Evolutionary conservation across 2,113 vertebrate genomes (phyloP).

Genomic region (Callionymus lyra): DNA sequence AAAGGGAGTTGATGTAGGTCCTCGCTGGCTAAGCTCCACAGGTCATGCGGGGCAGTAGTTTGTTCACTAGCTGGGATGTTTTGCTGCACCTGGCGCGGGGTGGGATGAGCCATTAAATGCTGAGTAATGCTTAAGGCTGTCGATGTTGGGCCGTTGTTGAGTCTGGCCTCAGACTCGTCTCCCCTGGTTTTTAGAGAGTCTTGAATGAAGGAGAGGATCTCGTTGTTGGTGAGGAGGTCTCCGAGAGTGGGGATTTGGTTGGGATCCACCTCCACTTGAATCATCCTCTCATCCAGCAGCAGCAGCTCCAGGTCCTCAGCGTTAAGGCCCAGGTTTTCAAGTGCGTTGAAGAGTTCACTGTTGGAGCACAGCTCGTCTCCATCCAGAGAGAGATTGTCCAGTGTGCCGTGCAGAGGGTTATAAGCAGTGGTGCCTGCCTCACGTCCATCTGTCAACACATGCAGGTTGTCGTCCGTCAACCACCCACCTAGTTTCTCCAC

Average conservation of each 20-base stretch:
- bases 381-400: slow-evolving; percentile 63
- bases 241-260: slow-evolving; percentile 32
- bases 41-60: slow-evolving; percentile 1
- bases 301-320: slow-evolving; percentile 71
- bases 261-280: slow-evolving; percentile 60
- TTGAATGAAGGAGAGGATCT: slow-evolving; percentile 64
- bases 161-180: neutral
- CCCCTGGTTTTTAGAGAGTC: slow-evolving; percentile 22
- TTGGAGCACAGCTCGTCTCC: slow-evolving; percentile 62
- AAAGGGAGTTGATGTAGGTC: neutral
- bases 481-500: slow-evolving; percentile 7
- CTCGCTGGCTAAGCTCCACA: too few species aligned
- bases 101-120: too few species aligned
- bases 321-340: slow-evolving; percentile 67
- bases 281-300: slow-evolving; percentile 72
- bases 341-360: slow-evolving; percentile 56
- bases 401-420: slow-evolving; percentile 60
- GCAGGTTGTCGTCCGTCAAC: slow-evolving; percentile 11
- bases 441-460: neutral
- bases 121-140: slow-evolving; percentile 2
- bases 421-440: slow-evolving; percentile 18
- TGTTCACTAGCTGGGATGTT: slow-evolving; percentile 19
- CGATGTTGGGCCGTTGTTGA: neutral
- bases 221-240: slow-evolving; percentile 48
- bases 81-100: slow-evolving; percentile 43